Conservation (phyloP, 37 sponge, comb jelly and placozoan genomes). For the Haliclona indistincta region DNA sequence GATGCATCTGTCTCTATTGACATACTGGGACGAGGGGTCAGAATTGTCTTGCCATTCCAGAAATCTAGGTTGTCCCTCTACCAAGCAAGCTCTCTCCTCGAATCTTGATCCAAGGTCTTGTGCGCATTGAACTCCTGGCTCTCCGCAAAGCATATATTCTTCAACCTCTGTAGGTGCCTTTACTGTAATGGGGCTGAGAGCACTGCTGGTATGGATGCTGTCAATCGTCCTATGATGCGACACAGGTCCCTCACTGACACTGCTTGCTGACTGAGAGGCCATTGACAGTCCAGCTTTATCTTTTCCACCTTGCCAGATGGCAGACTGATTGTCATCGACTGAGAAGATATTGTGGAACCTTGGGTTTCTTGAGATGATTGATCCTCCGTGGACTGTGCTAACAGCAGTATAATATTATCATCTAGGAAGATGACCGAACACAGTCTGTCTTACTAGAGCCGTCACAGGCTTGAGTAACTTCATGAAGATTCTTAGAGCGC, state of each 20-base stretch:
- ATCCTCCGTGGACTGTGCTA: too few species aligned
- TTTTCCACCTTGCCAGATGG: not conserved
- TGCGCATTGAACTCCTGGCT: slow-evolving; percentile 19
- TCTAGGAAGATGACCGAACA: not conserved
- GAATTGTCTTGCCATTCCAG: slow-evolving; percentile 25
- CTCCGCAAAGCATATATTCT: not conserved
- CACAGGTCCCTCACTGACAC: not conserved
- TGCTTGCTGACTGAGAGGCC: not conserved
- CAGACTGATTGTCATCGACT: slow-evolving; percentile 2
- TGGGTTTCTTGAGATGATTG: slow-evolving; percentile 1
- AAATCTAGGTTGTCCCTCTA: slow-evolving; percentile 1
- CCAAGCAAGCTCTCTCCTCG: slow-evolving; percentile 31
- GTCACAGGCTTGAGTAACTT: slow-evolving; percentile 45
- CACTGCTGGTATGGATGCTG: not conserved
- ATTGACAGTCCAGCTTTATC: not conserved
- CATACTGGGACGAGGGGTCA: not conserved
- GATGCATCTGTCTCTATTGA: slow-evolving; percentile 46
- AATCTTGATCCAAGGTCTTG: not conserved
- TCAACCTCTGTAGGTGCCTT: slow-evolving; percentile 37
- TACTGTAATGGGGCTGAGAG: too few species aligned
- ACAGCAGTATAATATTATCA: not conserved
- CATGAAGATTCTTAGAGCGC: slow-evolving; percentile 31
- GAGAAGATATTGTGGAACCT: too few species aligned
- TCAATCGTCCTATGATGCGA: not conserved
- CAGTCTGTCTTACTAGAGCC: slow-evolving; percentile 31